Percentiles rank a stretch among this genome's conserved stretches.
These are phyloP conservation scores for Tamandua tetradactyla DNA, from an alignment of 2,797 vertebrate genomes.

Conservation along the genomic window DNA sequence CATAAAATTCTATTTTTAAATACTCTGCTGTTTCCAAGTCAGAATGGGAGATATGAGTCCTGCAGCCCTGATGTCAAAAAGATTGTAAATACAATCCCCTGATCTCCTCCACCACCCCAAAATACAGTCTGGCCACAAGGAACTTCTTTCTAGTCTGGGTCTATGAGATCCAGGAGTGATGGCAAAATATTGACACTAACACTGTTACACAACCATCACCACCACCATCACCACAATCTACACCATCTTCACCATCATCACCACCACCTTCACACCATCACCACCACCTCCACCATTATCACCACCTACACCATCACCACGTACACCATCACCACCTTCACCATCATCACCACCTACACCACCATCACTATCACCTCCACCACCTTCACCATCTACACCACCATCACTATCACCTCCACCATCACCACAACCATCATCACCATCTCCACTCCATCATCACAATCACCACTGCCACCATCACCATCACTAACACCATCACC, in stretches of 20 bases:
- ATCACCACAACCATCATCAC: background rate
- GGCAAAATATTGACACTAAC: fast-evolving
- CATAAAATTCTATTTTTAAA: conserved; percentile 70
- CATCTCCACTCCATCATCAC: no score
- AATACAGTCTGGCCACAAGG: background rate
- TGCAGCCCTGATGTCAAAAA: background rate
- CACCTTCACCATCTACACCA: background rate
- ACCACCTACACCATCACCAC: fast-evolving
- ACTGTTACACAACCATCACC: fast-evolving
- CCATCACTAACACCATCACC: no score
- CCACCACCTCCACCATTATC: fast-evolving
- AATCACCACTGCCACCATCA: no score
- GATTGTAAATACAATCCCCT: background rate
- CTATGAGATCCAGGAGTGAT: background rate
- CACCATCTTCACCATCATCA: fast-evolving
- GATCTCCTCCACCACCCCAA: background rate
- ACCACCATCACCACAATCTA: fast-evolving
- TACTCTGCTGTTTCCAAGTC: background rate
- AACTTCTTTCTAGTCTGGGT: background rate
- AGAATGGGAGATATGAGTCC: background rate
- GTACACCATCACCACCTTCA: fast-evolving
- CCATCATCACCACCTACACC: fast-evolving
- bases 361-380: fast-evolving
- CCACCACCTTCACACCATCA: fast-evolving
- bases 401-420: fast-evolving